These are phyloP conservation scores for Limanda limanda DNA, from an alignment of 2,113 vertebrate genomes.

Conservation along the genomic window DNA sequence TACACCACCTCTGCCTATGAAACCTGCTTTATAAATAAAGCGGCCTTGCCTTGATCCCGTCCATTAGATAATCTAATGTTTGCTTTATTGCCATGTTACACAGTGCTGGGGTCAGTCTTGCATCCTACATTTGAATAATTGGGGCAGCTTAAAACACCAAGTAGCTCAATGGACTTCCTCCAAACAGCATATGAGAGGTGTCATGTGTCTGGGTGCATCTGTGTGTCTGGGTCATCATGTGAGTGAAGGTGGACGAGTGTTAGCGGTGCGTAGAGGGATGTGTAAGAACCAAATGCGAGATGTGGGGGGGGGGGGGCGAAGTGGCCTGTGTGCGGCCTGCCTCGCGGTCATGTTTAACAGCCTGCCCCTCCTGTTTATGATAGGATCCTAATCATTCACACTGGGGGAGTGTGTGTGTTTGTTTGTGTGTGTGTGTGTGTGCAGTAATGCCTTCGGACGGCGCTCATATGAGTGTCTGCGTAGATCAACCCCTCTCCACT, in stretches of 20 bases:
- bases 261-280: slow-evolving; percentile 47
- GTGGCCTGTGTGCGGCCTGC: slow-evolving; percentile 47
- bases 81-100: slow-evolving; percentile 50
- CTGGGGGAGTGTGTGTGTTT: slow-evolving; percentile 74
- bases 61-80: slow-evolving; percentile 49
- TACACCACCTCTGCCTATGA: too few relatives aligned
- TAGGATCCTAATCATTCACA: slow-evolving; percentile 89
- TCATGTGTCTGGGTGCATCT: slow-evolving; percentile 76
- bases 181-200: slow-evolving; percentile 69
- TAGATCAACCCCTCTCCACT: slow-evolving; percentile 82
- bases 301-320: slow-evolving; percentile 34
- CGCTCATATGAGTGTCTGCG: slow-evolving; percentile 86
- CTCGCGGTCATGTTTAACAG: slow-evolving; percentile 75
- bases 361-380: slow-evolving; percentile 85
- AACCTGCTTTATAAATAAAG: too few relatives aligned
- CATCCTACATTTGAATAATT: slow-evolving; percentile 74
- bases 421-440: slow-evolving; percentile 45
- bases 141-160: slow-evolving; percentile 55
- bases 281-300: slow-evolving; percentile 51
- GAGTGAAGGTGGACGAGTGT: slow-evolving; percentile 65
- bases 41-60: not conserved
- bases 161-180: slow-evolving; percentile 54
- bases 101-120: slow-evolving; percentile 41
- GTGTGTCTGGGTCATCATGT: slow-evolving; percentile 45
- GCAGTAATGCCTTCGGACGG: slow-evolving; percentile 89